phyloP scores from a whole-genome alignment of 2,797 vertebrate species.

The Siniperca obscura region DNA sequence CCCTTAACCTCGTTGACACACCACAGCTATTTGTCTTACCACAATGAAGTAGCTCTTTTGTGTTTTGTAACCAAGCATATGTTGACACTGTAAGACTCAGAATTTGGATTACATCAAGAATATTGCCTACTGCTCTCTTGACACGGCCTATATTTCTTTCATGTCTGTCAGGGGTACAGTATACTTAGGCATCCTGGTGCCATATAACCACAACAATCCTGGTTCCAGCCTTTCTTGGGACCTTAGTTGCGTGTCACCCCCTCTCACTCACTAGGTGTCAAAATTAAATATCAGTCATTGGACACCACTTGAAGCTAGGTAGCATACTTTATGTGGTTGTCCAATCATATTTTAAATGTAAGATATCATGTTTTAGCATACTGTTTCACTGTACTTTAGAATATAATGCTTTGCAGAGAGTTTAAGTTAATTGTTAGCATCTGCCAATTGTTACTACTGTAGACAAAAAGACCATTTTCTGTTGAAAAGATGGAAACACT shows the following conservation, averaged over 20 bases:
- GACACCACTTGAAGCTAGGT: not conserved
- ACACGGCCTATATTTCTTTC: constrained; percentile 5
- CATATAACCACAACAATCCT: not conserved
- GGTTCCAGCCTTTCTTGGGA: not conserved
- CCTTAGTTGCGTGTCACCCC: not conserved
- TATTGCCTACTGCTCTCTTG: not conserved
- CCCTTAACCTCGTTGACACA: constrained; percentile 19
- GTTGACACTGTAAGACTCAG: not conserved
- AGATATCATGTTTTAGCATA: not conserved
- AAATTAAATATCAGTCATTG: not conserved
- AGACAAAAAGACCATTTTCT: not conserved
- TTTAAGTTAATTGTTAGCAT: constrained; percentile 46
- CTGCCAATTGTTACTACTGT: constrained; percentile 35
- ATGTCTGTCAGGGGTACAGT: constrained; percentile 5
- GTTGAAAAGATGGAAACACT: constrained; percentile 3
- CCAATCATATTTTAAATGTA: not conserved
- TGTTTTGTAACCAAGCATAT: constrained; percentile 26
- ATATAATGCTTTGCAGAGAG: not conserved
- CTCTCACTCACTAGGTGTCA: not conserved
- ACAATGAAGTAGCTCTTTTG: constrained; percentile 14
- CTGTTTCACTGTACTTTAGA: not conserved
- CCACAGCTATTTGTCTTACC: constrained; percentile 45
- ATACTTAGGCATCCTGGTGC: not conserved
- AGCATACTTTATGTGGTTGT: constrained; percentile 1
- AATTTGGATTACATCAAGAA: not conserved